Percentiles rank a stretch among this genome's conserved stretches.
These are phyloP conservation scores for Suncus etruscus DNA, from an alignment of 2,113 vertebrate species.

Conservation along the genomic window DNA sequence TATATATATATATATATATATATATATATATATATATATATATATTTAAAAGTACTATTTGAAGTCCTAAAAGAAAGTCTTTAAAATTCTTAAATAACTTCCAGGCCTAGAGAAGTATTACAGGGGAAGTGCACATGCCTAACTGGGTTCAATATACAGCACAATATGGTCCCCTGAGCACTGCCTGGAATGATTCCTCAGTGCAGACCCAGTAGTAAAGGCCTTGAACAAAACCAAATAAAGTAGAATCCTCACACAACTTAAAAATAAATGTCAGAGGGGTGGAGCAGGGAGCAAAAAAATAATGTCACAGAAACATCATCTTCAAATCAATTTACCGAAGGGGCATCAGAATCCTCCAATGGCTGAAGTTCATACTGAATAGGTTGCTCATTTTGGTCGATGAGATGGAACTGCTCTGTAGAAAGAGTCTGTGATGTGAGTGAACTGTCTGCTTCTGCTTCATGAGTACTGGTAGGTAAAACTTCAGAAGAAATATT, in stretches of 20 bases:
- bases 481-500: conserved; percentile 75
- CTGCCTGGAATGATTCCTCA: too few species aligned
- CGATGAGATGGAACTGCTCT: conserved; percentile 82
- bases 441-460: conserved; percentile 64
- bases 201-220: too few species aligned
- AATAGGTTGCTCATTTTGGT: conserved; percentile 86
- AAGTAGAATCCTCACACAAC: conserved; percentile 27
- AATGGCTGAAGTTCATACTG: conserved; percentile 87
- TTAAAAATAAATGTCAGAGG: conserved; percentile 3
- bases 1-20: too few species aligned
- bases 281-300: background rate
- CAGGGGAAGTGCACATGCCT: too few species aligned
- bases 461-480: conserved; percentile 50
- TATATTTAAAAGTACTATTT: background rate
- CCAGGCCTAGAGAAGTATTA: too few species aligned
- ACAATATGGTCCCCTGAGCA: too few species aligned
- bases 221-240: too few species aligned
- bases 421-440: conserved; percentile 56
- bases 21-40: too few species aligned
- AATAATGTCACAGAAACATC: conserved; percentile 40
- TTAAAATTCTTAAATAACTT: background rate
- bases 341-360: conserved; percentile 74
- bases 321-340: conserved; percentile 83
- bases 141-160: too few species aligned
- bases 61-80: conserved; percentile 29